Conservation (phyloP, 2,113 vertebrate species). For the Ammodytes dubius region DNA sequence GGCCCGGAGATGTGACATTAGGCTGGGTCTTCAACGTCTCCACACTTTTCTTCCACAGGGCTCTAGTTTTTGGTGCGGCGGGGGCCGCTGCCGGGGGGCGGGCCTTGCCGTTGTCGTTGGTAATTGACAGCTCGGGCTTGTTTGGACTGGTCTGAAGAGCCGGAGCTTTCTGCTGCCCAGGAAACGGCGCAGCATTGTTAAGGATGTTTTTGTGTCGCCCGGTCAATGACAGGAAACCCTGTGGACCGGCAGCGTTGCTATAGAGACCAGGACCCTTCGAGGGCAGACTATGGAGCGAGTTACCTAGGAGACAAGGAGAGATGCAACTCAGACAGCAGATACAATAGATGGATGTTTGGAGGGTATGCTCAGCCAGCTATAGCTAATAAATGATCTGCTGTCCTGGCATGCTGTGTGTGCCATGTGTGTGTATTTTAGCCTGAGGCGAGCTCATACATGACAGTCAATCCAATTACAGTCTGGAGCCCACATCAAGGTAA, state of each 20-base stretch:
- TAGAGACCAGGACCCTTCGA: conserved; percentile 87
- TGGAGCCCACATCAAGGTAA: conserved; percentile 41
- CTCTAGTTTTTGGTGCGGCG: conserved; percentile 88
- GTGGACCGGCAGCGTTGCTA: conserved; percentile 90
- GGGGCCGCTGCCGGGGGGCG: conserved; percentile 66
- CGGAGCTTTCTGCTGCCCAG: conserved; percentile 81
- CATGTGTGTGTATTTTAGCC: conserved; percentile 46
- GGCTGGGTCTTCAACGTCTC: conserved; percentile 93
- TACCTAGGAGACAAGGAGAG: conserved; percentile 81
- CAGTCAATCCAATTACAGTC: conserved; percentile 39
- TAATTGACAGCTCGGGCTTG: conserved; percentile 91
- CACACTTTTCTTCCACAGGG: conserved; percentile 96
- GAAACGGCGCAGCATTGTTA: conserved; percentile 92
- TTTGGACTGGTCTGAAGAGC: conserved; percentile 89
- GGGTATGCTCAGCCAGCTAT: conserved; percentile 45
- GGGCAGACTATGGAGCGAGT: conserved; percentile 81
- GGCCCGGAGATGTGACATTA: conserved; percentile 70
- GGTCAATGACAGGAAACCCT: conserved; percentile 87
- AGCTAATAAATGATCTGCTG: conserved; percentile 49
- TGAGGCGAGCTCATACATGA: background rate
- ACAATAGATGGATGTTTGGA: conserved; percentile 59
- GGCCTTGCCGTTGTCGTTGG: conserved; percentile 87
- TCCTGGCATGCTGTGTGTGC: conserved; percentile 9
- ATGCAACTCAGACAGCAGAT: conserved; percentile 71
- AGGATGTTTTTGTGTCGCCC: conserved; percentile 94